phyloP scores from a whole-genome alignment of 2,888 invertebrate species.

The Hartigia nigra region DNA sequence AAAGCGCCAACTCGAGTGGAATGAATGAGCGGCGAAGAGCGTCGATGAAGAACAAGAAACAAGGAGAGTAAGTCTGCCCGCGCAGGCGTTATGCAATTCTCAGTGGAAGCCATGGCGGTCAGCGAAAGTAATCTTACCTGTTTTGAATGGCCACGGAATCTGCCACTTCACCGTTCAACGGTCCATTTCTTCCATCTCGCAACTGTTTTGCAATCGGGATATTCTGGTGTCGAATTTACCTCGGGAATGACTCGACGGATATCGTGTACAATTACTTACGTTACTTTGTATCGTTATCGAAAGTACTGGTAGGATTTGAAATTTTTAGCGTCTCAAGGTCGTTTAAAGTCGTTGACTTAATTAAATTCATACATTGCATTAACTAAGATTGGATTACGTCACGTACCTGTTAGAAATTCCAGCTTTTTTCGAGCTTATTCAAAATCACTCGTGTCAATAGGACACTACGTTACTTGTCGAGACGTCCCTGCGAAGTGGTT shows the following conservation, averaged over 20 bases:
- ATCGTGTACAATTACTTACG: neutral
- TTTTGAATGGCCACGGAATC: conserved; percentile 26
- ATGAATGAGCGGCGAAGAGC: neutral
- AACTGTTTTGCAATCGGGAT: neutral
- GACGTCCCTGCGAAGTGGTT: neutral
- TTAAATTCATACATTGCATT: neutral
- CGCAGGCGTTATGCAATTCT: conserved; percentile 32
- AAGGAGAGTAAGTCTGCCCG: neutral
- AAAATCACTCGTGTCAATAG: neutral
- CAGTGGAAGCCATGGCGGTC: conserved; percentile 39
- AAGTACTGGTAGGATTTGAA: neutral
- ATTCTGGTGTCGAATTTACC: neutral
- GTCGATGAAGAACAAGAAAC: conserved; percentile 10
- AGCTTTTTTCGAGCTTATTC: neutral
- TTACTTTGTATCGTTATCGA: neutral
- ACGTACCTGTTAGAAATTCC: neutral
- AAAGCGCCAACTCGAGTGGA: conserved; percentile 3
- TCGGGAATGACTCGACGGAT: neutral
- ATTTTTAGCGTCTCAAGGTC: neutral
- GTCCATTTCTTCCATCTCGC: conserved; percentile 18
- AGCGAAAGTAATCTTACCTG: conserved; percentile 55
- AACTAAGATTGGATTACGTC: neutral
- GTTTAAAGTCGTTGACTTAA: neutral
- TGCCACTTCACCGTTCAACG: conserved; percentile 8
- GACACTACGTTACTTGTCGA: neutral